phyloP scores from a whole-genome alignment of 2,113 vertebrate genomes.

The Caranx ignobilis region DNA sequence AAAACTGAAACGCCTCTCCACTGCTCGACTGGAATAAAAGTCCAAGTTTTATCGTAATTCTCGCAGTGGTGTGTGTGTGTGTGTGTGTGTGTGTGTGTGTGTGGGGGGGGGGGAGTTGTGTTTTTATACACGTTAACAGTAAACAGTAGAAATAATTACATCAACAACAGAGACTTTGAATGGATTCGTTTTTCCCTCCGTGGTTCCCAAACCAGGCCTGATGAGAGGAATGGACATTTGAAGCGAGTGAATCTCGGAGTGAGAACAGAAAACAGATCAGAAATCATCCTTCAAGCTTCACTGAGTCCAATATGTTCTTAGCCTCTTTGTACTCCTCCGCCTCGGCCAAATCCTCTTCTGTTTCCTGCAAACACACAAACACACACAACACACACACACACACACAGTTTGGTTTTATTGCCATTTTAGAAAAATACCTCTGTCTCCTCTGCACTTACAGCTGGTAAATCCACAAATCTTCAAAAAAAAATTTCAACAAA shows the following conservation, averaged over 20 bases:
- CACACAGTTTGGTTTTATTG: constrained; percentile 9
- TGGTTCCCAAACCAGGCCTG: constrained; percentile 75
- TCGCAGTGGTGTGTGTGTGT: neutral
- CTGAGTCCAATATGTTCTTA: constrained; percentile 88
- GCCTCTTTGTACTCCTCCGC: constrained; percentile 93
- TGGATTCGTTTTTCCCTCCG: constrained; percentile 42
- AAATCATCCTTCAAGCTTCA: constrained; percentile 92
- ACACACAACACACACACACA: constrained; percentile 19
- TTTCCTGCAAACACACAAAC: constrained; percentile 86
- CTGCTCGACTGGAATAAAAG: constrained; percentile 15
- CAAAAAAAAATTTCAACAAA: neutral
- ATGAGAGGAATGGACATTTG: constrained; percentile 85
- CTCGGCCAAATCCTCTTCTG: constrained; percentile 92
- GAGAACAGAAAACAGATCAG: constrained; percentile 65
- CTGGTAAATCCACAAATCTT: neutral
- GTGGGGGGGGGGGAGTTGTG: constrained; percentile 32
- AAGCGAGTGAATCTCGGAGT: constrained; percentile 72
- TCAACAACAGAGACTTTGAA: constrained; percentile 49
- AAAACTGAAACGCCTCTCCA: neutral
- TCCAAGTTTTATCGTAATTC: constrained; percentile 50
- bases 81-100: no score
- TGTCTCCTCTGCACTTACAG: neutral
- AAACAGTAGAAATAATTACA: constrained; percentile 66
- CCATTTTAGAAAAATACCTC: neutral
- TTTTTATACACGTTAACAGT: constrained; percentile 31